phyloP scores from a whole-genome alignment of 2,113 vertebrate genomes.

The Symphodus melops region DNA sequence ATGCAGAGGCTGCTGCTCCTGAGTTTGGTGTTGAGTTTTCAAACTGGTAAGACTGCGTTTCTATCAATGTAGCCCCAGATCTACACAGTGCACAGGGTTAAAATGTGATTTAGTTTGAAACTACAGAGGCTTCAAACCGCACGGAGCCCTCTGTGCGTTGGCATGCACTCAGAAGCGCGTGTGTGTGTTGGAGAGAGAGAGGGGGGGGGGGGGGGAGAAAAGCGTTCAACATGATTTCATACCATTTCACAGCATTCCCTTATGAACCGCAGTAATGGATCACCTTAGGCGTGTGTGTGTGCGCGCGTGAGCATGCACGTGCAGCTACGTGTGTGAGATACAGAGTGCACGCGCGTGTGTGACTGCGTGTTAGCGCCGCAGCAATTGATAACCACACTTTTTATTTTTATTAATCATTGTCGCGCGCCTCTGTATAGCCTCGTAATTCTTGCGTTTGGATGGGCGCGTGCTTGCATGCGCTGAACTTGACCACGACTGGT shows the following conservation, averaged over 20 bases:
- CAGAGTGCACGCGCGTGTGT: neutral
- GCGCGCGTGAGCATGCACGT: slow-evolving; percentile 17
- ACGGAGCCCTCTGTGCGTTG: neutral
- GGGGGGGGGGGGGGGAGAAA: neutral
- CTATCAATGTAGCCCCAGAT: neutral
- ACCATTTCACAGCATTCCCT: slow-evolving; percentile 10
- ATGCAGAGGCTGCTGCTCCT: slow-evolving; percentile 85
- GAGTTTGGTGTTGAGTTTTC: slow-evolving; percentile 81
- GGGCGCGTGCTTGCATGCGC: slow-evolving; percentile 15
- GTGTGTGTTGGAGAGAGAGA: neutral
- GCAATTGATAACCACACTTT: slow-evolving; percentile 39
- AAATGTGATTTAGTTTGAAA: neutral
- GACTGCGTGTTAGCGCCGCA: slow-evolving; percentile 53
- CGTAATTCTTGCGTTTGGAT: neutral
- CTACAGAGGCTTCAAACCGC: neutral
- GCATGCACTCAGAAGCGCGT: slow-evolving; percentile 7
- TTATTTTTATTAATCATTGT: slow-evolving; percentile 19
- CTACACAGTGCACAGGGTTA: neutral
- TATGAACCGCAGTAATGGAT: slow-evolving; percentile 64
- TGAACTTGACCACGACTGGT: slow-evolving; percentile 19
- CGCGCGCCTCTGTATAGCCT: slow-evolving; percentile 1
- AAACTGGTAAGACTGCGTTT: slow-evolving; percentile 73
- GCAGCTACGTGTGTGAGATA: slow-evolving; percentile 4
- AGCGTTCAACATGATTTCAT: slow-evolving; percentile 32
- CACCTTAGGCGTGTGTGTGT: slow-evolving; percentile 55